Percentiles rank a stretch among this genome's conserved stretches.
These are phyloP conservation scores for Lepidothrix coronata DNA, from an alignment of 2,113 vertebrate species.

Conservation along the genomic window DNA sequence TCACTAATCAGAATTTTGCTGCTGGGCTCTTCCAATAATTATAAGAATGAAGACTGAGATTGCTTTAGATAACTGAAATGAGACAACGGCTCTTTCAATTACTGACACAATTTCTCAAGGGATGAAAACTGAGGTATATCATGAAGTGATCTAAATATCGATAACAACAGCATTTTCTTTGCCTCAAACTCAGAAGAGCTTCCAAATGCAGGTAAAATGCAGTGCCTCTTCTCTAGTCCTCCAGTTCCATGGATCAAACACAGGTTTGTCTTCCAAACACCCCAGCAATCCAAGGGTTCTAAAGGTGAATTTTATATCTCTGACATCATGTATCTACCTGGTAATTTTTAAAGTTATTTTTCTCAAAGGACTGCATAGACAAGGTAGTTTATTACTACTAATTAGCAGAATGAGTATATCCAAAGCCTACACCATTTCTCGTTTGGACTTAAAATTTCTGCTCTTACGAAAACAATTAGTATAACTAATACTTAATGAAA, in stretches of 20 bases:
- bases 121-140: background rate
- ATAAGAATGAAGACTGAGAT: constrained; percentile 47
- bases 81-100: constrained; percentile 57
- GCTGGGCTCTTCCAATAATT: constrained; percentile 56
- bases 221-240: background rate
- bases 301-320: background rate
- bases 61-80: constrained; percentile 62
- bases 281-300: background rate
- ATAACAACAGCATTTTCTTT: background rate
- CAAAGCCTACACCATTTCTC: background rate
- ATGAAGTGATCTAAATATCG: background rate
- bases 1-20: constrained; percentile 55
- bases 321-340: background rate
- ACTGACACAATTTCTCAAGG: constrained; percentile 50
- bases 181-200: background rate
- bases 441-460: background rate
- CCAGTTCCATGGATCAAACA: background rate
- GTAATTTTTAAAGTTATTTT: background rate
- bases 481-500: background rate
- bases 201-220: background rate
- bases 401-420: background rate
- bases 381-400: background rate
- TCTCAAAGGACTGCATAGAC: background rate
- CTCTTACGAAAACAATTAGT: background rate
- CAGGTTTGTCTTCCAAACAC: background rate